phyloP scores from a whole-genome alignment of 2,113 vertebrate genomes.

The Rynchops niger region DNA sequence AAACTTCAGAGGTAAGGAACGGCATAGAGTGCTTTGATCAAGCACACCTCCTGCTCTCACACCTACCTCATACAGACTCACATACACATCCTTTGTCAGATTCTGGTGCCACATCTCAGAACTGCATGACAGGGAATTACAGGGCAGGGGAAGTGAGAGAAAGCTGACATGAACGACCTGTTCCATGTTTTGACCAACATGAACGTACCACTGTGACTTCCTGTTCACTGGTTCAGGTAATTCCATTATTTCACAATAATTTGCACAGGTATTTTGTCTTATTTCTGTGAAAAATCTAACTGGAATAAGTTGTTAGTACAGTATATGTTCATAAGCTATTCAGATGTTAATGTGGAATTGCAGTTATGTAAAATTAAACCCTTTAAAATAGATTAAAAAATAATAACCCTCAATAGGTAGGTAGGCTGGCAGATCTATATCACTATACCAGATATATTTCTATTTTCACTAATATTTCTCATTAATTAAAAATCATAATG shows the following conservation, averaged over 20 bases:
- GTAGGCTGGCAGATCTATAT: background rate
- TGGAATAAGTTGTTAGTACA: background rate
- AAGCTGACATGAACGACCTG: background rate
- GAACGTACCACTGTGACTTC: background rate
- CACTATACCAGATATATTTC: background rate
- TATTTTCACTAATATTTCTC: background rate
- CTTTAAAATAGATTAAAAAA: background rate
- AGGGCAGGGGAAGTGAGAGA: background rate
- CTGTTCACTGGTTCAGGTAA: background rate
- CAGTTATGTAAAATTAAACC: background rate
- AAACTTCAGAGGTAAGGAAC: background rate
- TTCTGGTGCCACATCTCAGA: background rate
- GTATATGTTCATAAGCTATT: background rate
- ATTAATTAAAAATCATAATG: background rate
- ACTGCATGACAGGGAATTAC: background rate
- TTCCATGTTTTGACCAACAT: background rate
- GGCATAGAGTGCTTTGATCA: background rate
- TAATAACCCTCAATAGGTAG: background rate
- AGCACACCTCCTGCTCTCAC: background rate
- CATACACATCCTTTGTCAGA: background rate
- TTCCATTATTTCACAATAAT: background rate
- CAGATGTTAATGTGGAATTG: background rate
- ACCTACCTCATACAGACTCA: rapidly evolving
- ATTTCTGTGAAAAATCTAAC: background rate
- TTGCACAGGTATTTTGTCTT: background rate